Base-by-base conservation (phyloP, 2,888 invertebrate species). In the Molanna angustata region DNA sequence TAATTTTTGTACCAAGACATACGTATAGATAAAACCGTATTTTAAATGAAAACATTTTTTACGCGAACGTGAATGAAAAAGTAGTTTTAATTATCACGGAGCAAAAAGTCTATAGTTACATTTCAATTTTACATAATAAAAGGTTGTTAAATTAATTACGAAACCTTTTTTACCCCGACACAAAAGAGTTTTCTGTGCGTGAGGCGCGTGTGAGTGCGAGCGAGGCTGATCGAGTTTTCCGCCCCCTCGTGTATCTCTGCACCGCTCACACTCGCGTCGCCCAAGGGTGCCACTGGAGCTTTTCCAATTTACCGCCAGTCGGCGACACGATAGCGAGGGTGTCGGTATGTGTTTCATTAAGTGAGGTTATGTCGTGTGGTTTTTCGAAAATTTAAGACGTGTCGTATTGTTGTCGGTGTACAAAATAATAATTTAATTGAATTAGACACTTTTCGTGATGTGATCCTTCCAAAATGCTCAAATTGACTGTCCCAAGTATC, bases 321-420 rank as follows among this genome's bases (percentile, higher is more conserved):
- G 57, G 57, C 57, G 57, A 49, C 52, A 45, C 54, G 57, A 22
- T 45, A 45, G 56, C 46, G 46, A 13, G 49, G 47, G 7, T 39
- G 47, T 19, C 42, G 43, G 40, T 20, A 43, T 41, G 35, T 41
- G 49, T 39, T 42, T 32, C 35, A 17, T n/a, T n/a, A n/a, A n/a
- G n/a, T n/a, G n/a, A n/a, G n/a, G 50, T 50, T 50, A 50, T 50
- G 35, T 42, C 33, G 35, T 31, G 44, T 16, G n/a, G n/a, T 44
- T 21, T 44, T 44, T 31, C 17, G 31, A 44, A 44, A 32, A 44
- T 44, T 17, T 17, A 44, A 31, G 14, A 19, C 49, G 32, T 22
- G 27, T 51, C 45, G 37, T 18, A 11, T 37, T 16, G 37, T 17
- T 16, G 9, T 37, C 37, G 37, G 37, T 37, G 37, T 16, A 37